Evolutionary conservation across 2,113 vertebrate genomes (phyloP).

Genomic region (Onychostoma macrolepis): DNA sequence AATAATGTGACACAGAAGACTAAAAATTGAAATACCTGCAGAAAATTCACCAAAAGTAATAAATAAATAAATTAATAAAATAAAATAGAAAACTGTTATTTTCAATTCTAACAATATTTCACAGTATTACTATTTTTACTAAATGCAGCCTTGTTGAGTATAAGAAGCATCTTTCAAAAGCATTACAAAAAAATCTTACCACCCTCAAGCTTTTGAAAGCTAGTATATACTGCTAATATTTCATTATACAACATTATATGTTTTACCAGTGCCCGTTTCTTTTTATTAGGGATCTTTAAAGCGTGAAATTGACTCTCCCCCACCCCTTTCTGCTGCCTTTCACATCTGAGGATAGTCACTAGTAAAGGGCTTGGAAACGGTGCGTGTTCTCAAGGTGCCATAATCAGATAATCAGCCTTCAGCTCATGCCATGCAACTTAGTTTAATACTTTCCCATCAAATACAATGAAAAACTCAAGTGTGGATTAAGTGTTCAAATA

Average conservation of each 20-base stretch:
- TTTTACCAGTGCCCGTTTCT: neutral
- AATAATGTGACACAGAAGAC: too few species aligned
- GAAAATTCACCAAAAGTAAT: neutral
- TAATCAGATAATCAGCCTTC: conserved; percentile 3
- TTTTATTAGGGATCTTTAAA: conserved; percentile 24
- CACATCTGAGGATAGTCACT: neutral
- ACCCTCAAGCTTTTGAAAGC: neutral
- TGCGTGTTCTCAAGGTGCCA: neutral
- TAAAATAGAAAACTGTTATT: neutral
- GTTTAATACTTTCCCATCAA: neutral
- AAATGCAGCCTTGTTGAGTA: neutral
- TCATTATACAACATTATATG: neutral
- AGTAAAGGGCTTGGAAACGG: neutral
- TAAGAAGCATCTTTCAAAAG: neutral
- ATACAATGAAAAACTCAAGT: conserved; percentile 11
- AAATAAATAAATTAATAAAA: neutral
- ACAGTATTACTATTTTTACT: neutral
- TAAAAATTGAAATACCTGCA: too few species aligned
- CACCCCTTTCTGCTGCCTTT: neutral
- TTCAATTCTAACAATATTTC: neutral
- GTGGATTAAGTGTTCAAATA: neutral
- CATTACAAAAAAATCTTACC: neutral
- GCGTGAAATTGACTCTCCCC: conserved; percentile 1
- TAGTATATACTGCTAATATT: neutral
- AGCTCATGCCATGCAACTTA: neutral